Percentiles rank a stretch among this genome's conserved stretches.
phyloP scores from a whole-genome alignment of 2,888 invertebrate genomes.

The Melieria picta region DNA sequence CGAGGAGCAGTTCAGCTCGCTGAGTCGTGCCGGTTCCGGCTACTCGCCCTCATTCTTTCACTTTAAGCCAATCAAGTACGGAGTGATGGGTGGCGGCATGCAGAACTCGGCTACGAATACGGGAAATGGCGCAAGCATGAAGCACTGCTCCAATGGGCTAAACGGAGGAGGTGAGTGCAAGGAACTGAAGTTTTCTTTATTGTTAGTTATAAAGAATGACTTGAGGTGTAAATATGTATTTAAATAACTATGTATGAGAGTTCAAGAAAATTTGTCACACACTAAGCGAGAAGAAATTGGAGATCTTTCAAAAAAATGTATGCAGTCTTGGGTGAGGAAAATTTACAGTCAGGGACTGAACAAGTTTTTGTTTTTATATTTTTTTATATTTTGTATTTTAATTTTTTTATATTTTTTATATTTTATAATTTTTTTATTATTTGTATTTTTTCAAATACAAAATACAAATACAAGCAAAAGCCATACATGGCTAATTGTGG shows the following conservation, averaged over 20 bases:
- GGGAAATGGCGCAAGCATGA: conserved; percentile 66
- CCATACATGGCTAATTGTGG: too few species aligned
- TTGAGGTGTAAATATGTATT: not conserved
- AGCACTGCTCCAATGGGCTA: conserved; percentile 66
- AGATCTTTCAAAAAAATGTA: not conserved
- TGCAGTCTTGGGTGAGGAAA: too few species aligned
- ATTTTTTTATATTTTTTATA: too few species aligned
- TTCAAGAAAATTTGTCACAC: conserved; percentile 16
- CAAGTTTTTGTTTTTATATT: too few species aligned
- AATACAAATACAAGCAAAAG: too few species aligned
- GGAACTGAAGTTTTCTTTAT: not conserved
- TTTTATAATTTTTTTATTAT: too few species aligned
- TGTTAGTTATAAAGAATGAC: not conserved
- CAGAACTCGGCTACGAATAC: conserved; percentile 64
- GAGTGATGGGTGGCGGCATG: conserved; percentile 71
- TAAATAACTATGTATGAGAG: not conserved
- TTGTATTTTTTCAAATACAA: too few species aligned
- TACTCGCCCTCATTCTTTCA: conserved; percentile 94
- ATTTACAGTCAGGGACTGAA: too few species aligned
- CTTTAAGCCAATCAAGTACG: conserved; percentile 88
- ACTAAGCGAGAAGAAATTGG: not conserved
- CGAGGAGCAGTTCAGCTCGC: conserved; percentile 83
- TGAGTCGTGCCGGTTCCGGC: conserved; percentile 81
- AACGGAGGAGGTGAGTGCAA: conserved; percentile 47
- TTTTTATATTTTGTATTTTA: too few species aligned